Evolutionary conservation across 2,888 invertebrate genomes (phyloP).

Genomic region (Lissonota sp.): DNA sequence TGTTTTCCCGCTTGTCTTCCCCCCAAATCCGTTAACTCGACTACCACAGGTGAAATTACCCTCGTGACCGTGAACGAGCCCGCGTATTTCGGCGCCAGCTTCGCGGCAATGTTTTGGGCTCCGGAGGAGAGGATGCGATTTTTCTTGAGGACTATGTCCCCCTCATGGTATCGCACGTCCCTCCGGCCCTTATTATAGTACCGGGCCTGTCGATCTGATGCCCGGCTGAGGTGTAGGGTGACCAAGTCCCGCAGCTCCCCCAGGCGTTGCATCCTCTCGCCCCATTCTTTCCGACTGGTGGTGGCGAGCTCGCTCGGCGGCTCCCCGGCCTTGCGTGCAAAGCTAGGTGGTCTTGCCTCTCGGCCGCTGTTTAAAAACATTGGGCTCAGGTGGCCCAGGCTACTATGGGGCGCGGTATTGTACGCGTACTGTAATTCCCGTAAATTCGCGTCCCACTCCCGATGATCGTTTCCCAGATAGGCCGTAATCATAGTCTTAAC

Average conservation of each 20-base stretch:
- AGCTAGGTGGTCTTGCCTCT: conserved; percentile 1
- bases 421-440: too few species aligned
- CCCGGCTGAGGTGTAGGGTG: background rate
- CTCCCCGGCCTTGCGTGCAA: background rate
- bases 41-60: conserved; percentile 5
- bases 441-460: conserved; percentile 2
- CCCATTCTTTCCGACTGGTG: background rate
- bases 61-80: conserved; percentile 1
- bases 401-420: background rate
- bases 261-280: background rate
- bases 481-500: conserved; percentile 12
- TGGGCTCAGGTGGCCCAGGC: background rate
- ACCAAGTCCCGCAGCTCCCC: background rate
- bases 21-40: background rate
- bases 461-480: conserved; percentile 5
- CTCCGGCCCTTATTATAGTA: conserved; percentile 16
- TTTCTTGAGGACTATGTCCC: conserved; percentile 26
- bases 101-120: conserved; percentile 9
- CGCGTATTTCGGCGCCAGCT: conserved; percentile 14
- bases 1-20: background rate
- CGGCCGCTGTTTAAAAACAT: conserved; percentile 5
- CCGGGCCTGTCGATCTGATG: background rate
- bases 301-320: background rate
- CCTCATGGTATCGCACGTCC: conserved; percentile 2
- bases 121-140: conserved; percentile 34